Evolutionary conservation across 2,797 vertebrate species (phyloP), one percentile per base, ranked within the genome.

Genomic region (Sebastes ruberrimus): DNA sequence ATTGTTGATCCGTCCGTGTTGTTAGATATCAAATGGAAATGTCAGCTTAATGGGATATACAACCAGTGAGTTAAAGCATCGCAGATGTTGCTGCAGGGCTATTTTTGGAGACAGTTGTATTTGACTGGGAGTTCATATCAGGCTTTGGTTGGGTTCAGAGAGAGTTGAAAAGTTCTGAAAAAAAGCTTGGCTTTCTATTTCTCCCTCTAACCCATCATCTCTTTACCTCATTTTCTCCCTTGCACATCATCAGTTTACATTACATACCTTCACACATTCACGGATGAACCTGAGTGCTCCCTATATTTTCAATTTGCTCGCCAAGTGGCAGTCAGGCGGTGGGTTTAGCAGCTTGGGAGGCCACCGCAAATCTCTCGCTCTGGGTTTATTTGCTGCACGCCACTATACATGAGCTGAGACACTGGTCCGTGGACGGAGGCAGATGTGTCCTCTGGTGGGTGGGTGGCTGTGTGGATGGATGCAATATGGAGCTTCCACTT

Each of bases 371-470:
- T 91, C 90, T 93, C 83, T 94, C 89, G 91, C 64, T 66, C 22
- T 7, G 16, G 60, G 86, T 93, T 93, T 93, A 91, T 94, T 92
- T 93, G 68, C 80, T 71, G 75, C 66, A 87, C 30, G 88, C 90
- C 68, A 77, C 23, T 68, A 59, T 74, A 86, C 81, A 80, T 92
- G 90, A 92, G 89, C 85, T 89, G 83, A 87, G 86, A 89, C 84
- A 7, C 20, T 5, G 20, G 46, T 74, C 61, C 4, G n/a, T 33
- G 28, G 64, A 33, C 70, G 30, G 66, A 83, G n/a, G 75, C 82
- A 80, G 70, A 78, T 84, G 83, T 80, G 76, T 82, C 63, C 61
- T 86, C 23, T 49, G 69, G 82, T 88, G 92, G 69, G 82, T 89
- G 91, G 90, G 89, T 85, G 90, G 90, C 28, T 53, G 42, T 27